Conservation (phyloP, 2,113 vertebrate species). For the Pachyramphus minor region DNA sequence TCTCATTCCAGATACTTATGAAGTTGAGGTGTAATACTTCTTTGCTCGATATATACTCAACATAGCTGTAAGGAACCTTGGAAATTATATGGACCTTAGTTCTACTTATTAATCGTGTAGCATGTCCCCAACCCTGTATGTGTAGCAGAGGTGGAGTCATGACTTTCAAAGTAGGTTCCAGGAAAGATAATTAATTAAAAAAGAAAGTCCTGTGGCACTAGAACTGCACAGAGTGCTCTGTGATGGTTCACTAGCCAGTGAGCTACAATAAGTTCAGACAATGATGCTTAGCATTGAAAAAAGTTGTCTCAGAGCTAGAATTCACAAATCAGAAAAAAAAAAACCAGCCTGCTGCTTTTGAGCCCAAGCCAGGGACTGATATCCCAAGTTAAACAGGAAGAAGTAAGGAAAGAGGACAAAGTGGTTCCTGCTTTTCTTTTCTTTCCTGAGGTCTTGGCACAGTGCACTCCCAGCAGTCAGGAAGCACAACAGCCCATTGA, state of each 20-base stretch:
- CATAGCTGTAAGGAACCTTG: background rate
- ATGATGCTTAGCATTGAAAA: background rate
- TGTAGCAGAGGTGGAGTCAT: background rate
- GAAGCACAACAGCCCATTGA: background rate
- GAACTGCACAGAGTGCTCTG: background rate
- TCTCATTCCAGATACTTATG: background rate
- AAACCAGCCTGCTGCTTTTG: background rate
- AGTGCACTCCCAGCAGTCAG: background rate
- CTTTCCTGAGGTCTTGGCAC: background rate
- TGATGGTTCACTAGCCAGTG: background rate
- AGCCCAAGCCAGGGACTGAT: background rate
- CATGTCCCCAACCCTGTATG: background rate
- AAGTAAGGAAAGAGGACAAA: background rate
- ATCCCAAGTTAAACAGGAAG: background rate
- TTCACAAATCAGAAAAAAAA: background rate
- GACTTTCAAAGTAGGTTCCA: background rate
- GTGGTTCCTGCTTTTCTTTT: background rate
- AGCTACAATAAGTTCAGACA: background rate
- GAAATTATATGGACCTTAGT: background rate
- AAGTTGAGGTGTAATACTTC: background rate
- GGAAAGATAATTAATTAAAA: background rate
- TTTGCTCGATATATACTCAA: background rate
- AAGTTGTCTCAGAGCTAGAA: background rate
- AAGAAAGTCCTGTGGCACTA: background rate
- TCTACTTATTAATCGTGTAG: background rate